Evolutionary conservation across 2,797 vertebrate genomes (phyloP).

Genomic region (Darevskia mixta): DNA sequence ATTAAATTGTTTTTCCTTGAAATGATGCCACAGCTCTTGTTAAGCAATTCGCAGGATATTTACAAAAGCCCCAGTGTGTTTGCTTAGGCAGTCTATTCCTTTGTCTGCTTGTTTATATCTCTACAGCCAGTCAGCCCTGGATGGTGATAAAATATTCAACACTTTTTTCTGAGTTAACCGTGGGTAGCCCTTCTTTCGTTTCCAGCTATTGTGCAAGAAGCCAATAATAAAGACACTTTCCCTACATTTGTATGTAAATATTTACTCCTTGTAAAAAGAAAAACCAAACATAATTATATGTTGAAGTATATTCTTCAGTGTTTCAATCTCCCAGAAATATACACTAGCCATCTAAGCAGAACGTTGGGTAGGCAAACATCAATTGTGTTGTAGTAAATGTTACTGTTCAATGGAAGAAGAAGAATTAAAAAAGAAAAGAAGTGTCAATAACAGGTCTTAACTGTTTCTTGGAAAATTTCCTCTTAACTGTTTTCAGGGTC

Average conservation of each 20-base stretch:
- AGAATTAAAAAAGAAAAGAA: neutral
- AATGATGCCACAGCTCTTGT: slow-evolving; percentile 18
- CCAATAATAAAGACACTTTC: slow-evolving; percentile 41
- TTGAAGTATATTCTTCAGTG: slow-evolving; percentile 36
- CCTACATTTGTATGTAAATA: slow-evolving; percentile 46
- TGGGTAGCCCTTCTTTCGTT: slow-evolving; percentile 54
- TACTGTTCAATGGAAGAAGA: neutral
- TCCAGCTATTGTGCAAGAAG: slow-evolving; percentile 55
- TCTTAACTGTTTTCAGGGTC: neutral
- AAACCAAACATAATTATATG: slow-evolving; percentile 44
- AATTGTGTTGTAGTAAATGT: neutral
- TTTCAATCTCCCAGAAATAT: neutral
- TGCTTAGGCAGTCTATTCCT: slow-evolving; percentile 34
- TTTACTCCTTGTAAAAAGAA: slow-evolving; percentile 41
- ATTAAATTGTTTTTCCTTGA: slow-evolving; percentile 15
- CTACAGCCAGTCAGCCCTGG: slow-evolving; percentile 37
- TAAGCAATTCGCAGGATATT: slow-evolving; percentile 50
- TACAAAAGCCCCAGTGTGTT: slow-evolving; percentile 44
- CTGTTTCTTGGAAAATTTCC: neutral
- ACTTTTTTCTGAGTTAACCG: slow-evolving; percentile 41
- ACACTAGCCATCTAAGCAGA: slow-evolving; percentile 21
- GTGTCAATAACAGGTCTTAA: neutral
- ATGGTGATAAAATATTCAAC: slow-evolving; percentile 64
- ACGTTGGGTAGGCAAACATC: neutral
- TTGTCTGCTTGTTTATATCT: slow-evolving; percentile 46